Evolutionary conservation across 1,140 invertebrate species (phyloP).

Genomic region (Drosophila fuyamai): DNA sequence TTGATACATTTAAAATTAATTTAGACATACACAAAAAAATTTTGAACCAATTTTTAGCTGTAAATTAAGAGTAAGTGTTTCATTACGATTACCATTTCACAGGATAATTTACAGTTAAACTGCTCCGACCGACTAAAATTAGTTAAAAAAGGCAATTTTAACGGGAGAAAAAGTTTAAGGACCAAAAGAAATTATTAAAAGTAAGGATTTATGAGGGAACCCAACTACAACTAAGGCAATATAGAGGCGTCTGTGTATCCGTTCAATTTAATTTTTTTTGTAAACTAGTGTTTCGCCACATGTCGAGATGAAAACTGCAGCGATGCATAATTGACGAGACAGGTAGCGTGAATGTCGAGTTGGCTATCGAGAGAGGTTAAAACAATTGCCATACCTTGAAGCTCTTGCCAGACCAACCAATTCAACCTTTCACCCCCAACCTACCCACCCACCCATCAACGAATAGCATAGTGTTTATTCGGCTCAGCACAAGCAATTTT

Average conservation of each 20-base stretch:
- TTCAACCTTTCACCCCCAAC: background rate
- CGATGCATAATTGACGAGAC: slow-evolving; percentile 64
- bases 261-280: background rate
- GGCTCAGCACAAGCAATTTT: slow-evolving; percentile 44
- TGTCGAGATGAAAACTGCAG: slow-evolving; percentile 33
- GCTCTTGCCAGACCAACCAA: background rate
- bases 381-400: slow-evolving; percentile 8
- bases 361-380: slow-evolving; percentile 20
- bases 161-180: too few relatives aligned
- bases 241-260: background rate
- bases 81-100: too few relatives aligned
- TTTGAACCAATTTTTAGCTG: too few relatives aligned
- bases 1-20: too few relatives aligned
- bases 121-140: too few relatives aligned
- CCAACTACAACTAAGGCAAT: too few relatives aligned
- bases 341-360: slow-evolving; percentile 18
- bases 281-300: slow-evolving; percentile 12
- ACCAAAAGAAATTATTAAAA: too few relatives aligned
- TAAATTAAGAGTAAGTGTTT: too few relatives aligned
- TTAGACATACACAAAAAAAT: too few relatives aligned
- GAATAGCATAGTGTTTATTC: slow-evolving; percentile 13
- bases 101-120: too few relatives aligned
- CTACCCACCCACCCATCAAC: background rate
- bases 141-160: too few relatives aligned
- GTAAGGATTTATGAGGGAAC: too few relatives aligned